A percentile compares a stretch with the other conserved stretches of the same genome.
Evolutionary conservation across 2,888 invertebrate genomes (phyloP).

Genomic region (Unio pictorum): DNA sequence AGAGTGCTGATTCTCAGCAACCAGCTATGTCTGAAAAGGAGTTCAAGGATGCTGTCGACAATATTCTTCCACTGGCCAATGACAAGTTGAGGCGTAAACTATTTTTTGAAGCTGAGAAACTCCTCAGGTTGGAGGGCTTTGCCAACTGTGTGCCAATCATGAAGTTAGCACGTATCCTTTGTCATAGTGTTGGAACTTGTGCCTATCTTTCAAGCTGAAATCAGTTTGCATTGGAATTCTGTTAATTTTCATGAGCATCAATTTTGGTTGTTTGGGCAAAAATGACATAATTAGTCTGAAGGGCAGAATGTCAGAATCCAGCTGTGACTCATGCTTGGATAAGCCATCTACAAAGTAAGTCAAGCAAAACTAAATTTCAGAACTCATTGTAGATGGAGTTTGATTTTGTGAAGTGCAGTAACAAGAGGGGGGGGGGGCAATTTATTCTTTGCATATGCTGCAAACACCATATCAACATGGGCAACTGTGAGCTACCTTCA

Average conservation of each 20-base stretch:
- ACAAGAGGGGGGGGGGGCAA: too few species aligned
- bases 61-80: slow-evolving; percentile 58
- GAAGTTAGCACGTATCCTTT: slow-evolving; percentile 66
- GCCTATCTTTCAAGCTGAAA: background rate
- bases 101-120: slow-evolving; percentile 60
- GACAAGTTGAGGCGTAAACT: slow-evolving; percentile 60
- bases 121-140: slow-evolving; percentile 50
- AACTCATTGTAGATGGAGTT: too few species aligned
- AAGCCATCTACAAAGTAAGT: too few species aligned
- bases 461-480: too few species aligned
- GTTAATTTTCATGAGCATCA: background rate
- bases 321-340: too few species aligned
- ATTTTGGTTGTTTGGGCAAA: background rate
- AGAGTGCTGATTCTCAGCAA: slow-evolving; percentile 47
- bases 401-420: too few species aligned
- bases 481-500: too few species aligned
- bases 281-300: background rate
- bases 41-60: slow-evolving; percentile 64
- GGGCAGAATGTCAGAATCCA: too few species aligned
- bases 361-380: too few species aligned
- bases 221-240: background rate
- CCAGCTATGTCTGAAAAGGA: slow-evolving; percentile 60
- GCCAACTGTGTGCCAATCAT: slow-evolving; percentile 53
- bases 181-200: background rate
- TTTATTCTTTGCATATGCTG: too few species aligned